Conservation (phyloP, 2,113 vertebrate species). For the Ceratotherium simum region DNA sequence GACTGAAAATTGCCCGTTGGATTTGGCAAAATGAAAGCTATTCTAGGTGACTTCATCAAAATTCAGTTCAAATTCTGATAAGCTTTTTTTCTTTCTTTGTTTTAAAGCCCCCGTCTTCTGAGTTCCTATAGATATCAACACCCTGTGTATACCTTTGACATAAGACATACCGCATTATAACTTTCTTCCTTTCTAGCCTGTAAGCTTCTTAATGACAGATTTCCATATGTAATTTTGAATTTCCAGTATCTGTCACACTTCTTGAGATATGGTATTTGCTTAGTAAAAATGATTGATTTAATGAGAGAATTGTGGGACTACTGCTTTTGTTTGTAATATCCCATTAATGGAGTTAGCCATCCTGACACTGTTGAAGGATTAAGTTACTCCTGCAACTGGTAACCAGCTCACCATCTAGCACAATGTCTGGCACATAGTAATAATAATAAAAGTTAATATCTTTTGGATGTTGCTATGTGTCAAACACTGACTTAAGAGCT, state of each 20-base stretch:
- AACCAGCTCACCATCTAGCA: background rate
- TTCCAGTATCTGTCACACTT: background rate
- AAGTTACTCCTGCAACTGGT: background rate
- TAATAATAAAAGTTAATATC: background rate
- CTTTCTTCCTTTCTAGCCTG: background rate
- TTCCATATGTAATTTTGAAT: background rate
- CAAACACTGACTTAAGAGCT: background rate
- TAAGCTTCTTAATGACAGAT: background rate
- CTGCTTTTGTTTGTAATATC: background rate
- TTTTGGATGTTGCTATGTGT: background rate
- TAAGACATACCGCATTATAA: background rate
- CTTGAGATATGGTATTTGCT: background rate
- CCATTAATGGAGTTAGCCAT: background rate
- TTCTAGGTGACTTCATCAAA: background rate
- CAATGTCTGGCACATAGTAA: background rate
- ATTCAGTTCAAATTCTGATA: background rate
- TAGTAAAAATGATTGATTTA: constrained; percentile 15
- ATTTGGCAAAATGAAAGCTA: background rate
- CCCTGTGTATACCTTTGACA: background rate
- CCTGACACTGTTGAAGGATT: background rate
- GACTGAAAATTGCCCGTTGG: background rate
- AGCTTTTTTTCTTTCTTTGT: background rate
- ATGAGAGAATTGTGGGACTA: background rate
- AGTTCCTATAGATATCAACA: background rate
- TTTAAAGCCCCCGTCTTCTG: background rate